Percentiles rank a stretch among this genome's conserved stretches.
These are phyloP conservation scores for Cynodonichthys magdalenae DNA, from an alignment of 2,797 vertebrate species.

Conservation along the genomic window DNA sequence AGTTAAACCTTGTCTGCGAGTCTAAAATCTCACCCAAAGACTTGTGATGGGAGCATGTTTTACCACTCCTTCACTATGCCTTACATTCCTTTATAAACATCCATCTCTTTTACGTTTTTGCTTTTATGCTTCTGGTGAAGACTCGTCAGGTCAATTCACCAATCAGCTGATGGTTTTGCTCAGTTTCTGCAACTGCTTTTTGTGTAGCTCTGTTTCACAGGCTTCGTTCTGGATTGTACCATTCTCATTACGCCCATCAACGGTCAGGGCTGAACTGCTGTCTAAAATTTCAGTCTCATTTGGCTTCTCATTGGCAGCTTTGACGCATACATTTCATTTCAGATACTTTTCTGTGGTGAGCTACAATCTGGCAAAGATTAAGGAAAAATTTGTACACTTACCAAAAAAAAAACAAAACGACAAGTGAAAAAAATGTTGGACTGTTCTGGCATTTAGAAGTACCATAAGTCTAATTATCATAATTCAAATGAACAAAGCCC, in stretches of 20 bases:
- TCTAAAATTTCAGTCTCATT: slow-evolving; percentile 71
- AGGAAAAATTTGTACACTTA: background rate
- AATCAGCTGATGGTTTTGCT: slow-evolving; percentile 52
- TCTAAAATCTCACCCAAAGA: background rate
- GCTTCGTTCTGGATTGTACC: slow-evolving; percentile 59
- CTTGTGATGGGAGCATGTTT: background rate
- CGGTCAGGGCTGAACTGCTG: slow-evolving; percentile 59
- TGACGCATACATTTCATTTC: slow-evolving; percentile 62
- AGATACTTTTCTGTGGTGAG: slow-evolving; percentile 43
- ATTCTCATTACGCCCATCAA: slow-evolving; percentile 68
- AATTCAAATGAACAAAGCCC: background rate
- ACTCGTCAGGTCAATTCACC: slow-evolving; percentile 21
- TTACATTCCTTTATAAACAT: background rate
- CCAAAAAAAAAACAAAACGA: background rate
- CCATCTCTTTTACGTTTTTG: background rate
- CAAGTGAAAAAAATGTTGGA: background rate
- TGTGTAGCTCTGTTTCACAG: slow-evolving; percentile 58
- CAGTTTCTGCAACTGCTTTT: slow-evolving; percentile 52
- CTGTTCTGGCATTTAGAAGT: slow-evolving; percentile 27
- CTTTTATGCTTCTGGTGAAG: slow-evolving; percentile 10
- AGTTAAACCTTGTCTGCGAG: slow-evolving; percentile 1
- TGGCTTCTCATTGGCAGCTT: slow-evolving; percentile 68
- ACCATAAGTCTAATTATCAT: slow-evolving; percentile 10
- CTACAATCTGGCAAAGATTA: slow-evolving; percentile 48
- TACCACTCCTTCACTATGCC: background rate